Evolutionary conservation across 23 tunicate species (phyloP), one percentile per base, ranked within the genome.

Genomic region (Styela clava): DNA sequence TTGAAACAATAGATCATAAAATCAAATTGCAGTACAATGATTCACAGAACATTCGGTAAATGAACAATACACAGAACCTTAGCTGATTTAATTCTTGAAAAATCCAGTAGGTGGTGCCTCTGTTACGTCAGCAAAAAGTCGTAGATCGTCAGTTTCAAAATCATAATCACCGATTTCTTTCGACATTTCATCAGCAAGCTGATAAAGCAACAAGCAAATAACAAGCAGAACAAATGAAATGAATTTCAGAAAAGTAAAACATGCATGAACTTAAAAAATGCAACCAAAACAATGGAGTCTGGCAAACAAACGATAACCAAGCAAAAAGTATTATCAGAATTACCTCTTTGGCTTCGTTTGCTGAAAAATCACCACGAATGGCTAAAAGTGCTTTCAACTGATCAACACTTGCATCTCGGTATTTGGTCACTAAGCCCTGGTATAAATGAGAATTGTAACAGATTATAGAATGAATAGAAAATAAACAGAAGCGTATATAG

Each of bases 401-500:
- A 28, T 91, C 97, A 12, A 73, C 83, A 44, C 83, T 78, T 34
- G 86, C 87, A 62, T 91, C 97, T 21, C 85, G 70, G 82, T 91
- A 91, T 73, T 91, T 91, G 87, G 63, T 86, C 29, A 91, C 91
- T 25, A 91, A 35, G 19, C 97, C 97, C 94, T 89, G n/a, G n/a
- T n/a, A n/a, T n/a, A n/a, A n/a, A n/a, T n/a, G n/a, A n/a, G n/a
- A 83, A 3, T 34, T 51, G 21, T 24, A 77, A 76, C 16, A 21
- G 0, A 61, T n/a, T n/a, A 61, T 21, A 0, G n/a, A 61, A 56
- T 20, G 20, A 61, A 61, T 23, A 61, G 22, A 21, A 61, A 61
- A 61, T 61, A 22, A 61, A 61, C 64, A 61, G 64, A 22, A 61
- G n/a, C 64, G 22, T 22, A 22, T 61, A 61, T n/a, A n/a, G n/a